Evolutionary conservation across 2,888 invertebrate species (phyloP).

Genomic region (Galerucella calmariensis): DNA sequence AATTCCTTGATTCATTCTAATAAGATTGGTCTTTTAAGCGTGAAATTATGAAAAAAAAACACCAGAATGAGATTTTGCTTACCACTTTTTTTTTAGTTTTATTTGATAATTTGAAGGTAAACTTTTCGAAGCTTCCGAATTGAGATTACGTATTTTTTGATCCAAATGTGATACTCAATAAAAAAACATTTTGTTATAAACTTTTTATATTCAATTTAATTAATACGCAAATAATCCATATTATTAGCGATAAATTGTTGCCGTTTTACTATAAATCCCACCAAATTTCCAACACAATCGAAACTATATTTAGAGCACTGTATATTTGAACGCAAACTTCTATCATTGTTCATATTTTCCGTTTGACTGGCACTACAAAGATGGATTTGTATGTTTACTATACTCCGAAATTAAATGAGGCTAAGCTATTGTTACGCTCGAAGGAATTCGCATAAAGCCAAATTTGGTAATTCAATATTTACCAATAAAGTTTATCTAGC

Average conservation of each 20-base stretch:
- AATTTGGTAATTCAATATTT: conserved; percentile 42
- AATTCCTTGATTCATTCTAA: too few relatives aligned
- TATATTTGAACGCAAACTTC: not conserved
- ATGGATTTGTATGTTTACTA: conserved; percentile 8
- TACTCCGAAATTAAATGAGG: conserved; percentile 13
- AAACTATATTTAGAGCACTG: conserved; percentile 4
- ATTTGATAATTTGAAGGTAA: too few relatives aligned
- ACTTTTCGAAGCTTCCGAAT: too few relatives aligned
- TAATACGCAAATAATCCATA: not conserved
- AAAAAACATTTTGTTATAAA: conserved; percentile 12
- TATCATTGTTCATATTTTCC: conserved; percentile 18
- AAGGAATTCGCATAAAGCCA: conserved; percentile 24
- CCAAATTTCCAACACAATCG: not conserved
- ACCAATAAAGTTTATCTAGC: conserved; percentile 38
- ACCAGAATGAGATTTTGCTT: too few relatives aligned
- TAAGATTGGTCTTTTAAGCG: too few relatives aligned
- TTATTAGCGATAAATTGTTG: not conserved
- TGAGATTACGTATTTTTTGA: too few relatives aligned
- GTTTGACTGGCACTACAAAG: conserved; percentile 10
- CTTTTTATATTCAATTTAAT: not conserved
- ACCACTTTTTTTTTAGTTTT: too few relatives aligned
- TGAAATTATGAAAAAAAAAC: too few relatives aligned
- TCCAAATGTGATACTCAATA: too few relatives aligned
- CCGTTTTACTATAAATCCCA: not conserved
- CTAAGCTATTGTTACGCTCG: conserved; percentile 15